Percentiles rank a stretch among this genome's conserved stretches.
phyloP scores from a whole-genome alignment of 2,888 invertebrate species.

The Dasypolia templi region DNA sequence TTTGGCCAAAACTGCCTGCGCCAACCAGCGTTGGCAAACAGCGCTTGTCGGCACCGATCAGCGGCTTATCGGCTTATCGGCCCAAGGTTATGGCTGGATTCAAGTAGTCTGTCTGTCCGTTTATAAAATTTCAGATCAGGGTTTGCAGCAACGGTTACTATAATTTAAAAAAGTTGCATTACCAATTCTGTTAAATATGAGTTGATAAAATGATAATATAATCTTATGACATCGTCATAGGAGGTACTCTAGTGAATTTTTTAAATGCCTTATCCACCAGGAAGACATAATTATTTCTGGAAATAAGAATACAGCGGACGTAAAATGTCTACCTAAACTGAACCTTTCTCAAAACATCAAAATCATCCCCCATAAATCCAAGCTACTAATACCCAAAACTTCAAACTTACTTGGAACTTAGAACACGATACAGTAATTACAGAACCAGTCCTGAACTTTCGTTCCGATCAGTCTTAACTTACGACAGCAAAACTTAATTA shows the following conservation, averaged over 20 bases:
- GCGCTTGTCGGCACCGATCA: no score
- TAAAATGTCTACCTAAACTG: no score
- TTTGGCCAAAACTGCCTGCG: no score
- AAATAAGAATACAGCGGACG: no score
- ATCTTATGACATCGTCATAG: no score
- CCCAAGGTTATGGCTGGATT: background rate
- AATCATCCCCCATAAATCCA: slow-evolving; percentile 8
- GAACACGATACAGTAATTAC: slow-evolving; percentile 33
- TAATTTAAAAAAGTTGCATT: background rate
- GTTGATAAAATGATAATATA: no score
- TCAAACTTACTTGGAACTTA: slow-evolving; percentile 29
- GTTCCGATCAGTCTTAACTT: slow-evolving; percentile 31
- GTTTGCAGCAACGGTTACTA: background rate
- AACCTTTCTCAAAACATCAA: slow-evolving; percentile 23
- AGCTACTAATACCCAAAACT: slow-evolving; percentile 6
- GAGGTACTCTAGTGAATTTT: background rate
- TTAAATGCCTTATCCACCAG: no score
- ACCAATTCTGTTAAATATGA: no score
- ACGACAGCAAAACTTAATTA: slow-evolving; percentile 40
- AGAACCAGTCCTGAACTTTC: slow-evolving; percentile 34
- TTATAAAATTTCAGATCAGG: background rate
- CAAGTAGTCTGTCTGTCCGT: background rate
- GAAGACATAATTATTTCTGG: background rate
- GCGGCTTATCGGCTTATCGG: background rate
- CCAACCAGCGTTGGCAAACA: no score